phyloP scores from a whole-genome alignment of 1,140 invertebrate species.

The Drosophila bifasciata region DNA sequence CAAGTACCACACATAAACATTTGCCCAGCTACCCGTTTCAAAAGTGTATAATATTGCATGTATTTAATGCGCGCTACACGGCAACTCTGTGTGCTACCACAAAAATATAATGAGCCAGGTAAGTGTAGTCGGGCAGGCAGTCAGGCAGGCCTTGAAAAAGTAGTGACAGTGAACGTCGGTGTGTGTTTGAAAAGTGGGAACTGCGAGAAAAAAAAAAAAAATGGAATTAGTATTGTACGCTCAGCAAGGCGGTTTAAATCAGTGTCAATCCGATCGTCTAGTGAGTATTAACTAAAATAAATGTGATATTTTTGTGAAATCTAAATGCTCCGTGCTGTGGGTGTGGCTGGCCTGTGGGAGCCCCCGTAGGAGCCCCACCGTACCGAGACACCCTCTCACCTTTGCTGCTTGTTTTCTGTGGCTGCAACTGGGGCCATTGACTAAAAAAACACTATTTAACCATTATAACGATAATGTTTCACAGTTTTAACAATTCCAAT shows the following conservation, averaged over 20 bases:
- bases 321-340: conserved; percentile 53
- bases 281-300: conserved; percentile 65
- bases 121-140: no score
- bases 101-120: conserved; percentile 84
- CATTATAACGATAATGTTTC: conserved; percentile 65
- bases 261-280: conserved; percentile 60
- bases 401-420: conserved; percentile 20
- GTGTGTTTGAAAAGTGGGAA: conserved; percentile 59
- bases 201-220: no score
- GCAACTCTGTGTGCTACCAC: conserved; percentile 73
- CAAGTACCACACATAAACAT: conserved; percentile 64
- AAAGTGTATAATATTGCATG: conserved; percentile 64
- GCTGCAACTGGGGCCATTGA: conserved; percentile 34
- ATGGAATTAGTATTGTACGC: conserved; percentile 68
- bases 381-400: conserved; percentile 61
- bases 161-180: conserved; percentile 75
- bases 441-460: conserved; percentile 49
- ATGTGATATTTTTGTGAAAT: conserved; percentile 29
- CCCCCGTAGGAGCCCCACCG: conserved; percentile 60
- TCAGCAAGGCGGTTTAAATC: conserved; percentile 61
- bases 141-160: conserved; percentile 82
- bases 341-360: conserved; percentile 61
- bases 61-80: conserved; percentile 81
- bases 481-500: conserved; percentile 54
- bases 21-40: conserved; percentile 42